These are phyloP conservation scores for Diphyllodes magnificus DNA, from an alignment of 2,113 vertebrate genomes.

Conservation along the genomic window DNA sequence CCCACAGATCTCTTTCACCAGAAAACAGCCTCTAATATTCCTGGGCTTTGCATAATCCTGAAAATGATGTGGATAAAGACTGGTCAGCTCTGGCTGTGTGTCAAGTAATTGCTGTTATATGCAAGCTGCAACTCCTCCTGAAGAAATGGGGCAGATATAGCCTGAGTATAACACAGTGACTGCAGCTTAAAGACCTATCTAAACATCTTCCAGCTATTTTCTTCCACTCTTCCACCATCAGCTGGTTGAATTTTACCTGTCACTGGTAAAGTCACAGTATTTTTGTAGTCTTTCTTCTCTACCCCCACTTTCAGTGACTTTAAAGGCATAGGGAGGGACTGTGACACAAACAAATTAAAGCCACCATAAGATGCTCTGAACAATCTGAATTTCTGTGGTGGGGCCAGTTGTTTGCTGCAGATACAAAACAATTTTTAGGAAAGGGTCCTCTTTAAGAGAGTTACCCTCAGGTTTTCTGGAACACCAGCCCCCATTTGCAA, in stretches of 20 bases:
- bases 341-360: not conserved
- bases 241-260: not conserved
- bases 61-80: not conserved
- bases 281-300: not conserved
- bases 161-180: not conserved
- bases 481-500: not conserved
- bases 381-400: not conserved
- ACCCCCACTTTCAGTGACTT: not conserved
- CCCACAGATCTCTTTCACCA: constrained; percentile 32
- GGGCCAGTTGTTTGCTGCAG: not conserved
- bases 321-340: not conserved
- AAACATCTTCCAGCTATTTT: not conserved
- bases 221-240: not conserved
- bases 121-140: not conserved
- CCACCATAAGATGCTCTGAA: not conserved
- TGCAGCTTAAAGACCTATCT: not conserved
- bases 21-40: not conserved
- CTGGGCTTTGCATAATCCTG: not conserved
- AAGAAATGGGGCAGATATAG: not conserved
- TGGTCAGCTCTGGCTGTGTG: constrained; percentile 4
- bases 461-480: not conserved
- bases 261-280: not conserved
- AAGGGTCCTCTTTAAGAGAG: not conserved
- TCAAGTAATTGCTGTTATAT: not conserved
- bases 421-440: not conserved